Conservation (phyloP, 1,140 invertebrate species). For the Cydia fagiglandana region DNA sequence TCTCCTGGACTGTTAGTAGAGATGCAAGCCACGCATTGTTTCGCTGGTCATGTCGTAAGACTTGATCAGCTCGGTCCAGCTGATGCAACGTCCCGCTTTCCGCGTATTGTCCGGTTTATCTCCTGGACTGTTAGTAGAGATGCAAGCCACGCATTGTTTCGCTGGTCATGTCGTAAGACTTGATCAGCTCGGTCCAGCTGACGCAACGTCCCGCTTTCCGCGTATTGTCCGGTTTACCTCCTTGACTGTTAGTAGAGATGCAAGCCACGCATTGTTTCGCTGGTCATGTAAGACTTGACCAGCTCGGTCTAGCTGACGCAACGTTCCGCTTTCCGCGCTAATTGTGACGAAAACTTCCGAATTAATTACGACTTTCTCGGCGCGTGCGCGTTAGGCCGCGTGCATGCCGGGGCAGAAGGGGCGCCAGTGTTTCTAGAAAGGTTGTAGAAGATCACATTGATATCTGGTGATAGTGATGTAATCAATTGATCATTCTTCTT, state of each 20-base stretch:
- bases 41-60: too few relatives aligned
- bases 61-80: too few relatives aligned
- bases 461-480: too few relatives aligned
- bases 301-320: slow-evolving; percentile 18
- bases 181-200: slow-evolving; percentile 3
- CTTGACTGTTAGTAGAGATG: neutral
- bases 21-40: neutral
- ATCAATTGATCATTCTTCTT: too few relatives aligned
- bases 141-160: neutral
- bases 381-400: slow-evolving; percentile 3
- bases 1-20: neutral
- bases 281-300: slow-evolving; percentile 5
- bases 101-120: too few relatives aligned
- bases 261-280: neutral
- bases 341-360: slow-evolving; percentile 12
- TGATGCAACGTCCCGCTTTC: too few relatives aligned
- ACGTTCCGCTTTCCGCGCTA: slow-evolving; percentile 28
- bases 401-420: neutral
- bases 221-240: neutral
- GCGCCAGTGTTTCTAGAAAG: neutral
- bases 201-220: slow-evolving; percentile 23
- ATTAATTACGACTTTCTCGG: slow-evolving; percentile 28
- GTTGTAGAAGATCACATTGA: too few relatives aligned
- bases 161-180: neutral
- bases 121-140: neutral